Conservation (phyloP, 2,888 invertebrate genomes). For the Sminthurides aquaticus region DNA sequence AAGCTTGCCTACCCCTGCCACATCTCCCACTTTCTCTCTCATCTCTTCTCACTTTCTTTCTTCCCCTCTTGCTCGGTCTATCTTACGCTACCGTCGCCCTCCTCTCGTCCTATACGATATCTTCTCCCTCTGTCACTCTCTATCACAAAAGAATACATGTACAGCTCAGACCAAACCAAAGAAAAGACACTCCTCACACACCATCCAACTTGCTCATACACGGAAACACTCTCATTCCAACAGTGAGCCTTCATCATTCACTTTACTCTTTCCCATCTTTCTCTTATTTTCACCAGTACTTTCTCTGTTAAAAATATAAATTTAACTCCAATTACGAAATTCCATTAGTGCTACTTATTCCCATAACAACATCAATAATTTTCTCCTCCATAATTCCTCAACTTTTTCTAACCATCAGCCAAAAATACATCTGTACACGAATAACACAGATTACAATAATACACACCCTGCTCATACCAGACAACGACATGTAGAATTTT, state of each 20-base stretch:
- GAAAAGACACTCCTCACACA: neutral
- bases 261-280: neutral
- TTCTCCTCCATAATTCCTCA: no score
- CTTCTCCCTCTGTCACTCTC: conserved; percentile 7
- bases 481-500: neutral
- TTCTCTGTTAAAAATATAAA: neutral
- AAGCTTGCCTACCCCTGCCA: no score
- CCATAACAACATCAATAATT: no score
- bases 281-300: neutral
- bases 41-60: conserved; percentile 17
- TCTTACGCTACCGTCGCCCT: conserved; percentile 11
- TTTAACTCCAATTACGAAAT: neutral
- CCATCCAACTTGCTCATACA: neutral
- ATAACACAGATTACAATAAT: neutral
- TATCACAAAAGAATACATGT: no score
- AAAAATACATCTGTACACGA: neutral
- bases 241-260: neutral
- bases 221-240: neutral
- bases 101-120: neutral
- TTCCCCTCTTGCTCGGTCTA: conserved; percentile 24
- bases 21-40: conserved; percentile 14
- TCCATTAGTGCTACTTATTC: no score
- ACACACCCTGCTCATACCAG: neutral
- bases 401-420: no score
- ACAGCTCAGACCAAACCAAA: neutral